Evolutionary conservation across 2,797 vertebrate species (phyloP), one percentile per base, ranked within the genome.

Genomic region (Otus scops): DNA sequence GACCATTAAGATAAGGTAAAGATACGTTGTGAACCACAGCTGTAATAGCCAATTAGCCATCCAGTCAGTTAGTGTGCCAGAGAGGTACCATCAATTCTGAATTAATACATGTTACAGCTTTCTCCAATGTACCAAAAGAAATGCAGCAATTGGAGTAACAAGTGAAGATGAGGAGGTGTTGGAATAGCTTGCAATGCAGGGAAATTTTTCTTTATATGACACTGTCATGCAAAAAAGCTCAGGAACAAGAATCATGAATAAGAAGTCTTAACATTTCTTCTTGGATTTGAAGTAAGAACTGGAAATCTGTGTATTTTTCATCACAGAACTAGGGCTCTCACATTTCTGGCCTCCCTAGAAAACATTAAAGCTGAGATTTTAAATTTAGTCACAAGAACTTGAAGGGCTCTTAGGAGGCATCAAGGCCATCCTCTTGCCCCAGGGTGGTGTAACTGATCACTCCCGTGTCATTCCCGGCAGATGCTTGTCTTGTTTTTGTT

Each of bases 401-500:
- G 80, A 95, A 92, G 65, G 59, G 77, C 67, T 89, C 67, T 82
- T 73, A 76, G 74, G 75, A 94, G 71, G 48, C 84, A 91, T 68
- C 43, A 70, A 82, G 86, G 60, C 92, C 51, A 74, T 92, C 78
- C 56, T 89, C 41, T 50, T 67, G 74, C 60, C 63, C 64, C 18
- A 10, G 68, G n/a, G 63, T 95, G 74, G 36, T 94, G 47, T 89
- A 85, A 73, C 77, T 79, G 84, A 76, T 94, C 39, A 50, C 39
- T 93, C 43, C 43, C 34, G n/a, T 91, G 77, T 65, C 80, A 67
- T 82, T 94, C 86, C 81, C 2, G 19, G 48, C 84, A 91, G 60
- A 85, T 70, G 32, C 43, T 89, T 95, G 54, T 67, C 86, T 94
- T 2, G 1, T 73, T 88, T 86, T 81, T 87, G 43, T 85, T 91